These are phyloP conservation scores for Nycticorax nycticorax DNA, from an alignment of 2,113 vertebrate species.

Conservation along the genomic window DNA sequence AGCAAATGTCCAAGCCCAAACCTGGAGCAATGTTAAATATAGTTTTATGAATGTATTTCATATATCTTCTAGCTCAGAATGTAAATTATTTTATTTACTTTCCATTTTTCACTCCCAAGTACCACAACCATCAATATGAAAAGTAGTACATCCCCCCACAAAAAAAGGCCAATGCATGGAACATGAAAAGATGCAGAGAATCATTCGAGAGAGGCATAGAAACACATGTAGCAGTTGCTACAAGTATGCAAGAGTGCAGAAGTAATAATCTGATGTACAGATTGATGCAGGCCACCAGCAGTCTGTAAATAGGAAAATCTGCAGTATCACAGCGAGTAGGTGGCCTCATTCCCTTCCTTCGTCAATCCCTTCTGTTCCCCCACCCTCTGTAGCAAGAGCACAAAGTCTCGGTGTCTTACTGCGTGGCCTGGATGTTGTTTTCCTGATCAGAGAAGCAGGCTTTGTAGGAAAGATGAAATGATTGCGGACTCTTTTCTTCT, in stretches of 20 bases:
- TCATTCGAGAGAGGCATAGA: background rate
- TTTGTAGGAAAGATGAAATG: conserved; percentile 42
- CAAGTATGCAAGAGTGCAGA: background rate
- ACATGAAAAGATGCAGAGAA: background rate
- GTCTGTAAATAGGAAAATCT: background rate
- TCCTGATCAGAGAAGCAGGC: background rate
- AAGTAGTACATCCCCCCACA: background rate
- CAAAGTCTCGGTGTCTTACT: background rate
- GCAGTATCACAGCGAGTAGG: background rate
- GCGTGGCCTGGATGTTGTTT: background rate
- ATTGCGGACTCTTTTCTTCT: conserved; percentile 40
- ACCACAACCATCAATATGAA: background rate
- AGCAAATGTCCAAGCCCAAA: background rate
- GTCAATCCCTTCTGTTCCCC: background rate
- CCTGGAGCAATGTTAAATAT: background rate
- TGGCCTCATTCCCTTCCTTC: background rate
- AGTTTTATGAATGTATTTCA: background rate
- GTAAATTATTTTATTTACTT: background rate
- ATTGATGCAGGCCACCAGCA: background rate
- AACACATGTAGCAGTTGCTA: background rate
- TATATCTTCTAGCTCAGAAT: background rate
- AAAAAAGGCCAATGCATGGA: background rate
- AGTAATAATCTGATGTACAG: background rate
- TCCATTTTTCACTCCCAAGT: background rate
- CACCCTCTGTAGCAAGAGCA: background rate